phyloP scores from a whole-genome alignment of 2,797 vertebrate genomes.

The Rhodeus uyekii region DNA sequence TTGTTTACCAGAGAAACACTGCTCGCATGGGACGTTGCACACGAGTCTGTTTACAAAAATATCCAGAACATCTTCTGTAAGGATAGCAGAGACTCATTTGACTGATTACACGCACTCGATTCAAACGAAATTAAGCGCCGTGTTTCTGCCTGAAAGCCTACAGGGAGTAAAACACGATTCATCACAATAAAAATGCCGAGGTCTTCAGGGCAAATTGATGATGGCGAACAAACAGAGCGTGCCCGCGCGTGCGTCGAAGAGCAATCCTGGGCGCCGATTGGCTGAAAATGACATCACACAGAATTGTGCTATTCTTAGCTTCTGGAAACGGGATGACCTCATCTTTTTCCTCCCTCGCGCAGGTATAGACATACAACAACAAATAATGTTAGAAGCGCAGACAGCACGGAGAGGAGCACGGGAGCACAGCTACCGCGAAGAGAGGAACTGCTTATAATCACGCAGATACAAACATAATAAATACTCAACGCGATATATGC shows the following conservation, averaged over 20 bases:
- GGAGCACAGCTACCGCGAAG: slow-evolving; percentile 12
- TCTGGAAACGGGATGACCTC: slow-evolving; percentile 75
- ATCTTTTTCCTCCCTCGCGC: slow-evolving; percentile 65
- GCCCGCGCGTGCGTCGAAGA: slow-evolving; percentile 52
- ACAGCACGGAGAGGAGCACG: slow-evolving; percentile 30
- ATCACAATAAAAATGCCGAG: slow-evolving; percentile 54
- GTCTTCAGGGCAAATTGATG: slow-evolving; percentile 57
- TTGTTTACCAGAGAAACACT: slow-evolving; percentile 1
- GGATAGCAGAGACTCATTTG: neutral
- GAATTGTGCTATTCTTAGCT: slow-evolving; percentile 73
- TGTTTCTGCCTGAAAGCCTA: neutral
- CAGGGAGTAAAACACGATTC: slow-evolving; percentile 46
- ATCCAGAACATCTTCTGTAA: no score
- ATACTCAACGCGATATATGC: neutral
- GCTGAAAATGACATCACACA: slow-evolving; percentile 81
- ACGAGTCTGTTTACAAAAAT: neutral
- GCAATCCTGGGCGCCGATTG: slow-evolving; percentile 68
- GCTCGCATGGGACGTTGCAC: neutral
- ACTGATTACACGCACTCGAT: neutral
- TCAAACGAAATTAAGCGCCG: neutral
- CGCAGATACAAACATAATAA: no score
- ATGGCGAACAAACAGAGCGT: slow-evolving; percentile 52
- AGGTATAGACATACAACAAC: slow-evolving; percentile 60
- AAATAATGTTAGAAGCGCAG: slow-evolving; percentile 49
- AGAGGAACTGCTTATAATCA: neutral